Evolutionary conservation across 2,113 vertebrate species (phyloP).

Genomic region (Promerops cafer): DNA sequence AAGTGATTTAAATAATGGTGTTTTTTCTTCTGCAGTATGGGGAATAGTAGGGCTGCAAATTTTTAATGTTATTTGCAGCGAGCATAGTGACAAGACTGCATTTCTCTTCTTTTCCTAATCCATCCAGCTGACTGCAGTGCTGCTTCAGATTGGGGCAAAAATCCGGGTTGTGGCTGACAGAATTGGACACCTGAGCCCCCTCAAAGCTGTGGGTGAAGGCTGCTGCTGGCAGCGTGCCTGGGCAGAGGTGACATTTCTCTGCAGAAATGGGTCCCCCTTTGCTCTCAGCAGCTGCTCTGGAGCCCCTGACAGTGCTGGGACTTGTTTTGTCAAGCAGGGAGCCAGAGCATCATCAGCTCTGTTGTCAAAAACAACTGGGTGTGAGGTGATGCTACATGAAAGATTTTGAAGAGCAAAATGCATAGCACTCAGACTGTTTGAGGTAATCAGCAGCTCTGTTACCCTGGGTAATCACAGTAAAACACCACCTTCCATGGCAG

Average conservation of each 20-base stretch:
- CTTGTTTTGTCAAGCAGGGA: neutral
- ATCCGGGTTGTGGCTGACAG: rapidly evolving
- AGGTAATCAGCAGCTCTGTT: neutral
- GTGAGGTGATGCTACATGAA: neutral
- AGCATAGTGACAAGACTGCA: neutral
- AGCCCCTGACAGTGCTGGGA: neutral
- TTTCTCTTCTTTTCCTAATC: neutral
- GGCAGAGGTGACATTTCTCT: neutral
- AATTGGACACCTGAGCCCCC: neutral
- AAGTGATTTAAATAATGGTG: neutral
- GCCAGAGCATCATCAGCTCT: neutral
- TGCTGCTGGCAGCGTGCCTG: rapidly evolving
- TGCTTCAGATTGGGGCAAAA: neutral
- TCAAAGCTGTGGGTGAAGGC: neutral
- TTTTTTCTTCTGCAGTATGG: neutral
- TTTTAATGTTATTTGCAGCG: neutral
- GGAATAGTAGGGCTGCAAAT: neutral
- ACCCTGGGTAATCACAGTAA: neutral
- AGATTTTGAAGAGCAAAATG: neutral
- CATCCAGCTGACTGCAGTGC: neutral
- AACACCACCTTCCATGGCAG: neutral
- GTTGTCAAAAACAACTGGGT: neutral
- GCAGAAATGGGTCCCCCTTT: neutral
- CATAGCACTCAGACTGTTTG: rapidly evolving
- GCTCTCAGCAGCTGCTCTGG: neutral